Evolutionary conservation across 2,888 invertebrate species (phyloP).

Genomic region (Tolmerus cingulatus): DNA sequence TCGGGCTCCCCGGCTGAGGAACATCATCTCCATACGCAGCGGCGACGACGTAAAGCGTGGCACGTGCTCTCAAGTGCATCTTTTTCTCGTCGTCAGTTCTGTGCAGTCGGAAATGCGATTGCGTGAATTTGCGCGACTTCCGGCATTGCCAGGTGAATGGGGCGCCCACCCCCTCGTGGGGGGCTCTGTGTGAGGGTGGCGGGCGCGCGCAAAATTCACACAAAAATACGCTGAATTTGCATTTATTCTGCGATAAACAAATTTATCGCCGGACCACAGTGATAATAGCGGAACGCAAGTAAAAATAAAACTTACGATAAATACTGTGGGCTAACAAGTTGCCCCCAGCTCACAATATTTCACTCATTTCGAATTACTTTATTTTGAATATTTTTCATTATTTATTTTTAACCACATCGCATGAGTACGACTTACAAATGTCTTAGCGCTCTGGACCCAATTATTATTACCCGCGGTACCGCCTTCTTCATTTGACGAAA

Average conservation of each 20-base stretch:
- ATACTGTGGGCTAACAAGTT: neutral
- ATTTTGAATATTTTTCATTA: constrained; percentile 38
- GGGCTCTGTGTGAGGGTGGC: neutral
- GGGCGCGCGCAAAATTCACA: neutral
- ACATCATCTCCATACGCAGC: constrained; percentile 1
- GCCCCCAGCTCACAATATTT: neutral
- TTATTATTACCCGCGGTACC: neutral
- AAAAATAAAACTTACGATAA: constrained; percentile 32
- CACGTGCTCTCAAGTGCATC: constrained; percentile 37
- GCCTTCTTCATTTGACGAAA: neutral
- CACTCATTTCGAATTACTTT: constrained; percentile 6
- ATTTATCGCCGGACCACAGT: neutral
- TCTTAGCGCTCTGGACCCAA: neutral
- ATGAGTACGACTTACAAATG: neutral
- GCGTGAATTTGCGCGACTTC: constrained; percentile 31
- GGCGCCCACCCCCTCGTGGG: neutral
- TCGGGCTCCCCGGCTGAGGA: neutral
- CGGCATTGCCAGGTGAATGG: constrained; percentile 21
- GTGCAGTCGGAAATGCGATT: constrained; percentile 39
- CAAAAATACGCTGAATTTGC: constrained; percentile 1
- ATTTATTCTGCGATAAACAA: constrained; percentile 17
- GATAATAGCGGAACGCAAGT: constrained; percentile 19
- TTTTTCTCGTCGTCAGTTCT: neutral
- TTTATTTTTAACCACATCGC: constrained; percentile 32
- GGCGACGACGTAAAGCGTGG: neutral